A percentile compares a stretch with the other conserved stretches of the same genome.
Evolutionary conservation across 2,797 vertebrate species (phyloP).

Genomic region (Pogoniulus pusillus): DNA sequence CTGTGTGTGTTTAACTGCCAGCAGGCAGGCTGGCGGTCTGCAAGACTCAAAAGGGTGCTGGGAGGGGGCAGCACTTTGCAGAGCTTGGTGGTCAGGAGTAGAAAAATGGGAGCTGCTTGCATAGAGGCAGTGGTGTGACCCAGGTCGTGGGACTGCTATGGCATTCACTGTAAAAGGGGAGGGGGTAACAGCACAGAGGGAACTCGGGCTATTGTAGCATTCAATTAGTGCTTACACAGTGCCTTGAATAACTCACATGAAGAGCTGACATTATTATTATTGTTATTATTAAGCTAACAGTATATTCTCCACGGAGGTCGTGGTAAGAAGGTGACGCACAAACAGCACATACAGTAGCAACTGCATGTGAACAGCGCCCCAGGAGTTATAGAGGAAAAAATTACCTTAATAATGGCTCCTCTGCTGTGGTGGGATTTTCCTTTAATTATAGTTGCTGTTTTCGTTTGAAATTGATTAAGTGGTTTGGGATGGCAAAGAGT

Average conservation of each 20-base stretch:
- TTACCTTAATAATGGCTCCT: conserved; percentile 58
- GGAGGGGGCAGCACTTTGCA: background rate
- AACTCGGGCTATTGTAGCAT: background rate
- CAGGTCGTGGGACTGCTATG: background rate
- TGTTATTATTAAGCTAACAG: conserved; percentile 68
- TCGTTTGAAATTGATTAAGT: conserved; percentile 48
- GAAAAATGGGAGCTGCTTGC: background rate
- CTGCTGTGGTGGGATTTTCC: conserved; percentile 63
- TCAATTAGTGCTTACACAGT: conserved; percentile 43
- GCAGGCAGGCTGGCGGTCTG: background rate
- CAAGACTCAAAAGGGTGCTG: background rate
- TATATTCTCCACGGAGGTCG: conserved; percentile 42
- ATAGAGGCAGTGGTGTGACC: background rate
- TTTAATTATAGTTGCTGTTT: conserved; percentile 64
- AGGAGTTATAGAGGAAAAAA: conserved; percentile 53
- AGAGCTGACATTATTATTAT: conserved; percentile 43
- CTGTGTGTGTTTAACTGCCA: background rate
- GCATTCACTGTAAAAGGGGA: background rate
- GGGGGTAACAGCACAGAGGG: background rate
- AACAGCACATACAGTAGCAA: conserved; percentile 43
- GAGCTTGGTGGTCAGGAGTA: background rate
- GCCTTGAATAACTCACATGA: conserved; percentile 42
- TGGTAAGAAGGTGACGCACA: conserved; percentile 52
- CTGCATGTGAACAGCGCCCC: conserved; percentile 56
- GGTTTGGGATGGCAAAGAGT: conserved; percentile 46